Conservation (phyloP, 2,113 vertebrate genomes). For the Poeciliopsis turrubarensis region DNA sequence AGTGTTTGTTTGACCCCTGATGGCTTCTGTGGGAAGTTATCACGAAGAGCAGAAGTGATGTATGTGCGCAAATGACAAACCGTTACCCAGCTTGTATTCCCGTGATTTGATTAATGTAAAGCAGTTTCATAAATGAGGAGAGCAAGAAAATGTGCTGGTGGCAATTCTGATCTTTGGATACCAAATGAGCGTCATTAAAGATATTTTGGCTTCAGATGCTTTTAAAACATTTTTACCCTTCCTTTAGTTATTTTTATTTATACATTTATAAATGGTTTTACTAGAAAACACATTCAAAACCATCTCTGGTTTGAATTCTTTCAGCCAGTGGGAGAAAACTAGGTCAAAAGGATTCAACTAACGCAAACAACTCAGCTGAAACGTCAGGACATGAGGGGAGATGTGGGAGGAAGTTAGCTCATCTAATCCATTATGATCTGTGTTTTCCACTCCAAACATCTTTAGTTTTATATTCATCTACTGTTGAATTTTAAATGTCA, state of each 20-base stretch:
- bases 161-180: too few relatives aligned
- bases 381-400: constrained; percentile 17
- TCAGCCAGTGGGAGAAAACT: constrained; percentile 46
- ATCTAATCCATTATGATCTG: constrained; percentile 20
- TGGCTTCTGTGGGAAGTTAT: background rate
- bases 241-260: too few relatives aligned
- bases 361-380: constrained; percentile 65
- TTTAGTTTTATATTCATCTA: background rate
- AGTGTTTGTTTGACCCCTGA: background rate
- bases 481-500: background rate
- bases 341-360: constrained; percentile 59
- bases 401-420: constrained; percentile 30
- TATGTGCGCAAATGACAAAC: background rate
- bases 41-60: background rate
- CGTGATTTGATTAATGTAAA: background rate
- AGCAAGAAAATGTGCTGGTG: too few relatives aligned
- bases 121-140: background rate
- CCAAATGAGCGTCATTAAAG: too few relatives aligned
- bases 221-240: too few relatives aligned
- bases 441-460: background rate
- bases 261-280: too few relatives aligned
- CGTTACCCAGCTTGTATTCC: background rate
- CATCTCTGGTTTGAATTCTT: constrained; percentile 32
- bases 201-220: too few relatives aligned
- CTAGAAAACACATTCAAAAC: constrained; percentile 4